Conservation (phyloP, 1,140 invertebrate genomes). For the Ips typographus region DNA sequence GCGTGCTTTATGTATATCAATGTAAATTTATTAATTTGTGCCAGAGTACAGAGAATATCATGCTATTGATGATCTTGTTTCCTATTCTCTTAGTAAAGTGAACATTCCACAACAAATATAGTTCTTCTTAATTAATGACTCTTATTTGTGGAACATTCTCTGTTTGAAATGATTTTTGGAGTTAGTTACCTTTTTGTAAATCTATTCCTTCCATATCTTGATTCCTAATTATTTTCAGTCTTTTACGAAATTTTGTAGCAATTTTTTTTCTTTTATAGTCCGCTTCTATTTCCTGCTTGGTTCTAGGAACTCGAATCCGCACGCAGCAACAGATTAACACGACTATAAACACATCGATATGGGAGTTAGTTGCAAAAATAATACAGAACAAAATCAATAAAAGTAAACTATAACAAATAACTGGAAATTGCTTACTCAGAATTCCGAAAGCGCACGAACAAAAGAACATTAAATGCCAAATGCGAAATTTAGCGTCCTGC, state of each 20-base stretch:
- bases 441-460: conserved; percentile 58
- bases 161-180: not conserved
- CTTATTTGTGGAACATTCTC: not conserved
- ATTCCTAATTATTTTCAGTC: conserved; percentile 79
- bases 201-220: conserved; percentile 84
- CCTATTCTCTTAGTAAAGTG: too few relatives aligned
- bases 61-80: too few relatives aligned
- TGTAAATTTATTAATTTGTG: too few relatives aligned
- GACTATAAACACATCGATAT: conserved; percentile 52
- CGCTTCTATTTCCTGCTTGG: conserved; percentile 91
- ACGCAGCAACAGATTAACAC: conserved; percentile 85
- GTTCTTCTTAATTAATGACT: too few relatives aligned
- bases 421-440: conserved; percentile 55
- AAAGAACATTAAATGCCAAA: conserved; percentile 67
- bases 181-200: conserved; percentile 67
- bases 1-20: too few relatives aligned
- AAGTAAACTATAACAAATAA: too few relatives aligned
- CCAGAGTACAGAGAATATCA: too few relatives aligned
- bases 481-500: conserved; percentile 59
- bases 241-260: conserved; percentile 76
- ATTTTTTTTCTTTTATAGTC: conserved; percentile 84
- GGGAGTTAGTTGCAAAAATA: not conserved
- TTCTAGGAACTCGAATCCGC: conserved; percentile 82
- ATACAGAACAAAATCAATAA: not conserved
- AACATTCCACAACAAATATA: too few relatives aligned